phyloP scores from a whole-genome alignment of 2,113 vertebrate species.

The Smithornis capensis region DNA sequence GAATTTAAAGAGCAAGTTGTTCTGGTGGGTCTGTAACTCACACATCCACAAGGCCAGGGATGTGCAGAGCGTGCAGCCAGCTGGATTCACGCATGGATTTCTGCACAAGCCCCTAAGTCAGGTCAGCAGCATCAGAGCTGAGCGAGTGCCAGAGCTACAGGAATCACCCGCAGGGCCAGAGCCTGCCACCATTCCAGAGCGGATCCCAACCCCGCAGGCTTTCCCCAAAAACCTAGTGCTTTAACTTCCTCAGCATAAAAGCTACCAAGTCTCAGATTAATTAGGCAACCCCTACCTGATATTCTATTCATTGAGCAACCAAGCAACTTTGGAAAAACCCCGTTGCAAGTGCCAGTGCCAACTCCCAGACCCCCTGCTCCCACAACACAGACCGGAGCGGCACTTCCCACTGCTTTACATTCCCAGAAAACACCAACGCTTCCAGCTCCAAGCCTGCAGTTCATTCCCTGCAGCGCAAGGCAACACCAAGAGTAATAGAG shows the following conservation, averaged over 20 bases:
- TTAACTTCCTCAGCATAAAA: neutral
- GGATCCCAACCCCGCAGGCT: fast-evolving
- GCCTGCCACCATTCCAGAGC: neutral
- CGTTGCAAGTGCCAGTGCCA: fast-evolving
- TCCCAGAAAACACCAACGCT: neutral
- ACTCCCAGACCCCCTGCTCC: neutral
- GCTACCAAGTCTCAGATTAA: neutral
- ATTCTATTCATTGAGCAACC: neutral
- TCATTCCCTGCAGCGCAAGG: neutral
- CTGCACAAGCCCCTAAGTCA: neutral
- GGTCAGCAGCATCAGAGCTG: fast-evolving
- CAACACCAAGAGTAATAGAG: fast-evolving
- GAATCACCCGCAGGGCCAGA: neutral
- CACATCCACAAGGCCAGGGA: neutral
- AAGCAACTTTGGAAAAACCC: neutral
- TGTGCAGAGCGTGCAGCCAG: neutral
- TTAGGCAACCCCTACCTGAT: neutral
- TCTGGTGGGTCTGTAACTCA: neutral
- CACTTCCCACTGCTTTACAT: neutral
- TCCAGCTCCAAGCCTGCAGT: neutral
- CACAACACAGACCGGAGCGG: fast-evolving
- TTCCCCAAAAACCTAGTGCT: neutral
- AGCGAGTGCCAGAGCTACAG: neutral
- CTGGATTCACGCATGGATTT: fast-evolving
- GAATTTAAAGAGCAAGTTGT: neutral